phyloP scores from a whole-genome alignment of 2,797 vertebrate species.

The Darevskia mixta region DNA sequence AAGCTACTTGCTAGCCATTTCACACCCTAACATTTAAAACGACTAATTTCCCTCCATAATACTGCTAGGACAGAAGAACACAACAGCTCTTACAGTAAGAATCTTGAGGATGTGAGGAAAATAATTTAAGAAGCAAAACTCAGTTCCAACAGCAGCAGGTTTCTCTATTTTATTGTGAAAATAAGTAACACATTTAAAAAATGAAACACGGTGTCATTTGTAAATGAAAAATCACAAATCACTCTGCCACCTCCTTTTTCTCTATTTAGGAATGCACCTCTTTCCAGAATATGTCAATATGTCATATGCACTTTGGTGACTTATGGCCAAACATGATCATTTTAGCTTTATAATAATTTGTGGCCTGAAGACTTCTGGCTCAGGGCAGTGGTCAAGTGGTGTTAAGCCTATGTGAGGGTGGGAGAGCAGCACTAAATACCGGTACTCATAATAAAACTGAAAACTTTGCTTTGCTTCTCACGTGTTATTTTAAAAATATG shows the following conservation, averaged over 20 bases:
- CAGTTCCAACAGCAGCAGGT: neutral
- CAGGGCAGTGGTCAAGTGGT: neutral
- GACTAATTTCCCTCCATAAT: neutral
- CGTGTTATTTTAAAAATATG: neutral
- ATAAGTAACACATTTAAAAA: neutral
- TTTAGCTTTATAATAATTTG: neutral
- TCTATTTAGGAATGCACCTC: neutral
- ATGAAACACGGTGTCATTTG: neutral
- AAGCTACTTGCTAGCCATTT: neutral
- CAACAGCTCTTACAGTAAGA: neutral
- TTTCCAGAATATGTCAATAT: neutral
- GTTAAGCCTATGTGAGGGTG: neutral
- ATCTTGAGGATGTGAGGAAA: neutral
- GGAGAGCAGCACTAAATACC: neutral
- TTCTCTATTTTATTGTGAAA: neutral
- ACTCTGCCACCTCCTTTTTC: neutral
- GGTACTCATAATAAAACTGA: neutral
- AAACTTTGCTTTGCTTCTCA: neutral
- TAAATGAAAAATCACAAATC: neutral
- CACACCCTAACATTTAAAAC: neutral
- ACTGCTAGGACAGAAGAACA: neutral
- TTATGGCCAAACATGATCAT: neutral
- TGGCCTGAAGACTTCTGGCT: neutral
- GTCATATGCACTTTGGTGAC: neutral
- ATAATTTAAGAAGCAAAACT: neutral